Conservation (phyloP, 2,888 invertebrate genomes). For the Drosophila ustulata region DNA sequence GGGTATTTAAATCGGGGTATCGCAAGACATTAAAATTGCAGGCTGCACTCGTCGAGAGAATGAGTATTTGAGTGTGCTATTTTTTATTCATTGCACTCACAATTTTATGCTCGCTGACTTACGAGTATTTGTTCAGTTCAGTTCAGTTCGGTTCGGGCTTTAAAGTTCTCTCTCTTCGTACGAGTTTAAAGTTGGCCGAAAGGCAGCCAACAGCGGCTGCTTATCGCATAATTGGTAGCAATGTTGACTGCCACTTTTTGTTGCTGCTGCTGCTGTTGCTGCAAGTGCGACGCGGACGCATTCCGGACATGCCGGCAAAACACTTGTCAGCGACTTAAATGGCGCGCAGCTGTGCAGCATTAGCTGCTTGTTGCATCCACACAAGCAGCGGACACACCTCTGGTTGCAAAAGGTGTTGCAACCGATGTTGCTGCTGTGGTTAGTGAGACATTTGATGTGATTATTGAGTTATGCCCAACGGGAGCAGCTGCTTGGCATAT, state of each 20-base stretch:
- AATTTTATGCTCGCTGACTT: constrained; percentile 42
- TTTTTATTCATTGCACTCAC: constrained; percentile 55
- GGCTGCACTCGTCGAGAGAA: constrained; percentile 19
- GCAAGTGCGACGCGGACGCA: constrained; percentile 60
- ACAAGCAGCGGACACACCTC: constrained; percentile 67
- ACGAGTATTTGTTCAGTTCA: constrained; percentile 27
- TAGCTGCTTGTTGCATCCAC: constrained; percentile 52
- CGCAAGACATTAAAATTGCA: neutral
- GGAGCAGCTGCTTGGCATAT: constrained; percentile 75
- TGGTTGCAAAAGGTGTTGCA: constrained; percentile 58
- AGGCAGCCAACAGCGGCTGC: constrained; percentile 29
- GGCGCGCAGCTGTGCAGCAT: constrained; percentile 77
- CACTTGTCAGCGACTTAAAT: constrained; percentile 79
- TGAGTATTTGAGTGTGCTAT: constrained; percentile 45
- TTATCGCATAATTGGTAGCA: constrained; percentile 78
- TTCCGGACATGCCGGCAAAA: constrained; percentile 77
- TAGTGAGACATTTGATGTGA: constrained; percentile 78
- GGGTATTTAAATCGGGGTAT: constrained; percentile 14
- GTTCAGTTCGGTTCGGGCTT: constrained; percentile 22
- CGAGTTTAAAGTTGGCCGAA: constrained; percentile 56
- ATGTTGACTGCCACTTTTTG: constrained; percentile 77
- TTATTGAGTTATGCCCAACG: constrained; percentile 79
- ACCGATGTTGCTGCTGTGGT: constrained; percentile 30
- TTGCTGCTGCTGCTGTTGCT: constrained; percentile 27
- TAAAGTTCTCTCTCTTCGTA: constrained; percentile 33